phyloP scores from a whole-genome alignment of 2,113 vertebrate genomes.

The Protomyctophum bolini region DNA sequence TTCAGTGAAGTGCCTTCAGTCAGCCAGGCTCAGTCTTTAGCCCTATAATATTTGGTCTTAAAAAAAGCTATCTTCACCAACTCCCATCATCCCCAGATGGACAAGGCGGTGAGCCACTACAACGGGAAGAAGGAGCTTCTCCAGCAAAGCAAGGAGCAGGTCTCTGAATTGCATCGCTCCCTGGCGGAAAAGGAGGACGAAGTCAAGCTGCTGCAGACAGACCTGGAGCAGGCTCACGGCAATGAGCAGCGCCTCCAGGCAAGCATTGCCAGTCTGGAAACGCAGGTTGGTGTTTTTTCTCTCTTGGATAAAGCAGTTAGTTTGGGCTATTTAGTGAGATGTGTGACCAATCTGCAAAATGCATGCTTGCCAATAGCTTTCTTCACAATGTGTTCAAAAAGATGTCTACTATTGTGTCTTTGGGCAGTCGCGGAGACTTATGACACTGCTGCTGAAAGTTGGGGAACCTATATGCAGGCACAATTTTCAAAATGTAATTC shows the following conservation, averaged over 20 bases:
- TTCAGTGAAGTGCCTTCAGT: too few species aligned
- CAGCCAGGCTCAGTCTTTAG: too few species aligned
- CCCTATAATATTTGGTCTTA: too few species aligned
- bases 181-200: conserved; percentile 81
- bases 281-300: conserved; percentile 78
- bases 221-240: conserved; percentile 79
- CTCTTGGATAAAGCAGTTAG: too few species aligned
- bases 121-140: conserved; percentile 89
- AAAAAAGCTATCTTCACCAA: too few species aligned
- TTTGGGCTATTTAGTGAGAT: too few species aligned
- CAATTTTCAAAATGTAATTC: too few species aligned
- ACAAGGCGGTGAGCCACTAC: conserved; percentile 87
- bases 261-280: conserved; percentile 82
- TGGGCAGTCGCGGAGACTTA: too few species aligned
- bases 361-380: not conserved
- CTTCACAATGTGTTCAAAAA: not conserved
- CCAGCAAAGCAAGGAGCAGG: conserved; percentile 77
- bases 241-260: conserved; percentile 78
- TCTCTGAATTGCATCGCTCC: conserved; percentile 71
- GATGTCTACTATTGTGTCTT: not conserved
- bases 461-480: too few species aligned
- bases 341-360: not conserved
- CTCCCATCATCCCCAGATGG: conserved; percentile 76
- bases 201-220: conserved; percentile 73
- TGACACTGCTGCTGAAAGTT: too few species aligned